Conservation (phyloP, 2,113 vertebrate genomes). For the Cephalophus harveyi region DNA sequence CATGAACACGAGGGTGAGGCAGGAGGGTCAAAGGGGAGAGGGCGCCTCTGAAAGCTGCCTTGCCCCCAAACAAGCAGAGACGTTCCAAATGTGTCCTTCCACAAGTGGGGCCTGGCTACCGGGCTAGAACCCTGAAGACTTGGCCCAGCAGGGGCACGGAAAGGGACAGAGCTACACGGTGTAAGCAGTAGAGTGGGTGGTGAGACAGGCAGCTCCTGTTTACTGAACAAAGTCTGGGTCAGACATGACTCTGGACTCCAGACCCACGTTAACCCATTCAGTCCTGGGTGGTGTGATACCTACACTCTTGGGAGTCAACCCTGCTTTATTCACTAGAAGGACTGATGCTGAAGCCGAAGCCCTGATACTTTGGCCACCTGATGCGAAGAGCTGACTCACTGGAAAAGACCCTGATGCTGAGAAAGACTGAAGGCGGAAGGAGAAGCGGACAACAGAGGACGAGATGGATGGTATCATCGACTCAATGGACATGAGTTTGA, state of each 20-base stretch:
- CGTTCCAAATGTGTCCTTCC: neutral
- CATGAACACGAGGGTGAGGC: neutral
- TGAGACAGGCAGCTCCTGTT: neutral
- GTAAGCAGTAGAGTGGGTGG: neutral
- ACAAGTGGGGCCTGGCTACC: neutral
- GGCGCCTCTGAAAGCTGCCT: neutral
- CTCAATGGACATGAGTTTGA: neutral
- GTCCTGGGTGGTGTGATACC: neutral
- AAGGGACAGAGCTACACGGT: neutral
- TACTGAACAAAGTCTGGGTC: neutral
- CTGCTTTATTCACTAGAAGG: neutral
- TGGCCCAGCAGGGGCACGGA: fast-evolving
- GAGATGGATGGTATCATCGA: neutral
- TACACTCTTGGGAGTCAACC: neutral
- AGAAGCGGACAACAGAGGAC: neutral
- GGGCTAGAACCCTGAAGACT: neutral
- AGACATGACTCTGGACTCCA: neutral
- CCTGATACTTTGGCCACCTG: neutral
- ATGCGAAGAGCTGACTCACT: too few species aligned
- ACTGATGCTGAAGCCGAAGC: neutral
- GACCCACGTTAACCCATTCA: neutral
- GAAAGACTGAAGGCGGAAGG: neutral
- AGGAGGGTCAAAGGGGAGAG: neutral
- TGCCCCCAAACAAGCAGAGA: neutral
- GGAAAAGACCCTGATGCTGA: neutral